Base-by-base conservation (phyloP, 2,888 invertebrate species). In the Serripes groenlandicus region DNA sequence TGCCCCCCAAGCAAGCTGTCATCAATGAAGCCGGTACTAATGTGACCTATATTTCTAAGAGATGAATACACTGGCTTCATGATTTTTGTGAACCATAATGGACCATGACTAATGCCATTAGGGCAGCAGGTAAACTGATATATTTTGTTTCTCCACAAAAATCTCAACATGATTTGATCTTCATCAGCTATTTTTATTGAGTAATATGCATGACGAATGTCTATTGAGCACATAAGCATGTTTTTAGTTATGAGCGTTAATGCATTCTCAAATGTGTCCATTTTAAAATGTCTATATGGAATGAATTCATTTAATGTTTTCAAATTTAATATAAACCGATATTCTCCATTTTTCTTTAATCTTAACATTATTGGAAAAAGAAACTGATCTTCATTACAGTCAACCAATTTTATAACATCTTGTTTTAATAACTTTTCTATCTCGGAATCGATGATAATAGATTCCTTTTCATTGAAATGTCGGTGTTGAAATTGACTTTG, bases 1-100 rank as follows among this genome's bases (percentile, higher is more conserved):
- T 58, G 30, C 21, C 69, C 79, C 37, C 26, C 7, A 54, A 81
- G 32, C 21, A 70, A 71, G 70, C 35, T 60, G 69, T 88, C 89
- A 76, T 89, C 87, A 34, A 88, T 88, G 58, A 83, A 89, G 32
- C 69, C 71, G 30, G 37, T 74, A 28, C 58, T 69, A 15, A 75
- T 64, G 26, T 78, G 72, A 4, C 85, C 85, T 15, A 49, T 71
- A 15, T 52, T 60, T 54, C 85, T 74, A 0, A 88, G 64, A 28
- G 58, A 54, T n/a, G 86, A 71, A 37, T 78, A 80, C 21, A 88
- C 78, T 23, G 86, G 87, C 56, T 87, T 87, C 23, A 89, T 15
- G 2, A 89, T 9, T 54, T 82, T 83, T n/a, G 86, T 88, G 56
- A 85, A 89, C 35, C 71, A n/a, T 66, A 74, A 62, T 35, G 85